Evolutionary conservation across 2,888 invertebrate species (phyloP).

Genomic region (Daptonema setosum): DNA sequence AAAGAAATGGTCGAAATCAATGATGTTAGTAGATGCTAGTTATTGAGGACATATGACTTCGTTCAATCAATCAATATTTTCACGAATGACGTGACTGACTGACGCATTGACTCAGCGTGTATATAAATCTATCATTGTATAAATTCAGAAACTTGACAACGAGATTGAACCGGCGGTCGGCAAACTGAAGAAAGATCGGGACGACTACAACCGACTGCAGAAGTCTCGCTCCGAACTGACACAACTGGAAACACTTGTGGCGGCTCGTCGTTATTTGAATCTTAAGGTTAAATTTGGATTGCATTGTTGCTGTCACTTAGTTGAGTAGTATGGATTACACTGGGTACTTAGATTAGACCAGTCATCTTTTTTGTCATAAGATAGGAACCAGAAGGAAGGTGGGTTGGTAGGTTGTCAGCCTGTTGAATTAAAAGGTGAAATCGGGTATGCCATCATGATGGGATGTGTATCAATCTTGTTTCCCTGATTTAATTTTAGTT

Average conservation of each 20-base stretch:
- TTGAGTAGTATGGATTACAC: too few species aligned
- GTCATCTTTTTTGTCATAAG: too few species aligned
- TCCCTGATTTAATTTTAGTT: too few species aligned
- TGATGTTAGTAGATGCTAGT: conserved; percentile 37
- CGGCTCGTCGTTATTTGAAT: neutral
- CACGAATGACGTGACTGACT: neutral
- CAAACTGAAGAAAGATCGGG: conserved; percentile 58
- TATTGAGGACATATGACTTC: neutral
- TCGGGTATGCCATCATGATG: too few species aligned
- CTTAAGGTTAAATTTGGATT: neutral
- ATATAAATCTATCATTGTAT: too few species aligned
- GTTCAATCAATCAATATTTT: neutral
- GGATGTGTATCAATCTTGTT: too few species aligned
- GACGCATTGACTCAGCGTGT: too few species aligned
- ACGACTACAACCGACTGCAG: conserved; percentile 63
- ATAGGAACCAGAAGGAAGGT: too few species aligned
- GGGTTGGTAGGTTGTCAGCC: too few species aligned
- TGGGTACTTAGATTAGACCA: too few species aligned
- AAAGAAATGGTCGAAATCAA: conserved; percentile 64
- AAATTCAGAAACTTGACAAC: conserved; percentile 38
- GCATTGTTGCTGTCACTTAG: too few species aligned
- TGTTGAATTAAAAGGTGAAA: too few species aligned
- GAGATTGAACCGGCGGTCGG: conserved; percentile 66
- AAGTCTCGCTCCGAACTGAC: conserved; percentile 59
- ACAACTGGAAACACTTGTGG: conserved; percentile 19